Base-by-base conservation (phyloP, 1,140 invertebrate genomes). In the Solenopsis invicta region DNA sequence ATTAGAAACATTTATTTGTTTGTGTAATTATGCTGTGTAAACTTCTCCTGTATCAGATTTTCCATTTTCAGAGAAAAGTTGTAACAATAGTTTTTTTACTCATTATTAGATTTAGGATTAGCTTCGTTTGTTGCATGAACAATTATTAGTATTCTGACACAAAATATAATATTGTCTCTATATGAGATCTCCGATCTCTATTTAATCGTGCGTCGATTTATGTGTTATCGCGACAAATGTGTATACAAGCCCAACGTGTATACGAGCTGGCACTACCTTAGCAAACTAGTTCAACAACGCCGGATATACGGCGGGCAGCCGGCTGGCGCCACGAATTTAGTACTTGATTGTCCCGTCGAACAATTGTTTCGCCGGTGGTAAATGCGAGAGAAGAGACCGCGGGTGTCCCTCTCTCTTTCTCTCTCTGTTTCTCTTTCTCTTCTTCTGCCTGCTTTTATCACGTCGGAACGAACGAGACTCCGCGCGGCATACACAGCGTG, bases 261-360 rank as follows among this genome's bases (percentile, higher is more conserved):
- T 45, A 64, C 41, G n/a, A 74, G 61, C 18, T n/a, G 66, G 48
- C 48, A 87, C 56, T 66, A 90, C 89, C 89, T 91, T 90, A 82
- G 56, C 76, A 64, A 88, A 88, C 86, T 90, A 64, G 89, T 90
- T 85, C 34, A 86, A 88, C 64, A 82, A 74, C 78, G 78, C 89
- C 81, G 89, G 89, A 91, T 90, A 69, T 69, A 86, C 89, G 80
- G 76, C 75, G 77, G 89, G 76, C 81, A 76, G 85, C 81, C 84
- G 87, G 89, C 89, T 91, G 91, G 89, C 91, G 91, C 91, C 91
- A 92, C 80, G 85, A 92, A 90, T 90, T 92, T 92, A 91, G 86
- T 89, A 92, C 89, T 91, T 91, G 89, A 91, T 91, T 90, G 89
- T 91, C 89, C 89, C 82, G 89, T 91, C 81, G 89, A 90, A 91